Base-by-base conservation (phyloP, 1,140 invertebrate genomes). In the Nomia melanderi region DNA sequence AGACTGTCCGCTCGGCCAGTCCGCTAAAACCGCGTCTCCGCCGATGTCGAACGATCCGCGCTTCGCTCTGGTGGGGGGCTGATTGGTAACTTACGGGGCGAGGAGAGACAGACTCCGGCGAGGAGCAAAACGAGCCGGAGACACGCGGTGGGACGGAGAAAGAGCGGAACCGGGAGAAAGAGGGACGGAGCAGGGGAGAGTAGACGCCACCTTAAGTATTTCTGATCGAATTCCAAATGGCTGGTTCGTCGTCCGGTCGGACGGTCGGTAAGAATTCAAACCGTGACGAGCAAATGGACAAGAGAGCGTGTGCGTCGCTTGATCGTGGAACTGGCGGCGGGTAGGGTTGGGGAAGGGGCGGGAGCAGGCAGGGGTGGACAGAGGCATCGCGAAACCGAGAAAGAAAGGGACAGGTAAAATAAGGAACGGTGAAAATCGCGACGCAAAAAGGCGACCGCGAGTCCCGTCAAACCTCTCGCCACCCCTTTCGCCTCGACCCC, bases 201-300 rank as follows among this genome's bases (percentile, higher is more conserved):
- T 84, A 86, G 88, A 89, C 89, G 89, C 89, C 88, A 90, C 88
- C 88, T 88, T 86, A 90, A 91, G 88, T 91, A 91, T 91, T 91
- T 91, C 89, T 91, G 88, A 91, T 91, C 90, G 87, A 88, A 91
- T 91, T 91, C 90, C 90, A 87, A 87, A 86, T 86, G 87, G 82
- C 76, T 82, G 87, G 82, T 87, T 88, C 82, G 86, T 79, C 84
- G 81, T 86, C 81, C 77, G 83, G 75, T 79, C 84, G 77, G 83
- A 85, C 81, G 84, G 84, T 79, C 82, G 83, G 88, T 85, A 88
- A 88, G 86, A 89, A 88, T 89, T 89, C 88, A 87, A 89, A 76
- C 86, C 83, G 77, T 86, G 83, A 83, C 78, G 83, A 84, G 82
- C 83, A 84, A 84, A 84, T 84, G 83, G 74, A 84, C 82, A 74